phyloP scores from a whole-genome alignment of 1,140 invertebrate species.

The Leptinotarsa lineolata region DNA sequence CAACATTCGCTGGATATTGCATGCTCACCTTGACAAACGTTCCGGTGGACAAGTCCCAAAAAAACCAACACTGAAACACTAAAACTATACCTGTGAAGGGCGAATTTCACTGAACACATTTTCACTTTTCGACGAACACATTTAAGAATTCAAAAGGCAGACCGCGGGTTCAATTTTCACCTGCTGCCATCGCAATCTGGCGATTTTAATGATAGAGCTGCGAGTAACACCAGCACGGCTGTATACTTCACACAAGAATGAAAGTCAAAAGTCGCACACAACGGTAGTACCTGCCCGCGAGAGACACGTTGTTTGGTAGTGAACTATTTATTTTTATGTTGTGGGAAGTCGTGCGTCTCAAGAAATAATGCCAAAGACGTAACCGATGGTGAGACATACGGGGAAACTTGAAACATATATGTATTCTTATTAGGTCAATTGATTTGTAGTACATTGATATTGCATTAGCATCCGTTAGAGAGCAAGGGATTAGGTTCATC shows the following conservation, averaged over 20 bases:
- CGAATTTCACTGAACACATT: slow-evolving; percentile 13
- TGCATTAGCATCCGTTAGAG: no score
- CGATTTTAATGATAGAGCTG: slow-evolving; percentile 3
- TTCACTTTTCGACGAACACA: slow-evolving; percentile 8
- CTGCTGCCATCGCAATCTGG: neutral
- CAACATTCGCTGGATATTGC: neutral
- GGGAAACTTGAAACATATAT: neutral
- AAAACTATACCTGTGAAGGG: slow-evolving; percentile 4
- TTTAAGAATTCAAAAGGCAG: neutral
- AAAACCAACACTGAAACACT: slow-evolving; percentile 12
- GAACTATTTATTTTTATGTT: slow-evolving; percentile 14
- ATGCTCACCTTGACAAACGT: slow-evolving; percentile 14
- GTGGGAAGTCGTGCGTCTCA: slow-evolving; percentile 21
- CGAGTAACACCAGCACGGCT: neutral
- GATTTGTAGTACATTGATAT: no score
- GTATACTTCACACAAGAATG: neutral
- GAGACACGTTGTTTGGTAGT: slow-evolving; percentile 19
- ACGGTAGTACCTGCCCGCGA: slow-evolving; percentile 19
- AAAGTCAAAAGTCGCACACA: slow-evolving; percentile 4
- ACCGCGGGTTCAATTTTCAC: neutral
- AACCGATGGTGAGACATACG: slow-evolving; percentile 5
- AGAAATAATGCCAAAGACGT: slow-evolving; percentile 8
- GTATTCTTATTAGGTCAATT: no score
- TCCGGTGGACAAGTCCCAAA: slow-evolving; percentile 13
- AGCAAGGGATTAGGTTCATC: no score